Conservation (phyloP, 2,797 vertebrate species). For the Sebastolobus alascanus region DNA sequence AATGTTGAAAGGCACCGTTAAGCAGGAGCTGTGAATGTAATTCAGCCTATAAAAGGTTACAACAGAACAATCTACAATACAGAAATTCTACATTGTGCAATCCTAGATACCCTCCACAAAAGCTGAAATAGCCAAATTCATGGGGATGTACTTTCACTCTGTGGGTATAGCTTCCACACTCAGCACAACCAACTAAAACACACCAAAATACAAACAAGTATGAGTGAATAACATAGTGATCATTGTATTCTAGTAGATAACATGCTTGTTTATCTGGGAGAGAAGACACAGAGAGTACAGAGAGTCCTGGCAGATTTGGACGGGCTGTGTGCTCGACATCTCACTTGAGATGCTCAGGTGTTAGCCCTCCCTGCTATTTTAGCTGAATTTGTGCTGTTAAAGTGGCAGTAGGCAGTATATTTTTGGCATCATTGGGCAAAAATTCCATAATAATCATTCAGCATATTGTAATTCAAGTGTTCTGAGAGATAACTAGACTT, state of each 20-base stretch:
- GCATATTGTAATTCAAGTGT: too few relatives aligned
- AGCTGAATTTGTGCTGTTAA: neutral
- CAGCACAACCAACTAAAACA: neutral
- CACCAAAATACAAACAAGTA: neutral
- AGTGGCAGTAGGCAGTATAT: too few relatives aligned
- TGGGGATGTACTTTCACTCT: neutral
- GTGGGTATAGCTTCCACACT: neutral
- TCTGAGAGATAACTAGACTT: too few relatives aligned
- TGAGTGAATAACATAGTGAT: neutral
- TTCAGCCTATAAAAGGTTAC: neutral
- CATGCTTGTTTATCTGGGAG: neutral
- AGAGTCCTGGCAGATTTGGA: neutral
- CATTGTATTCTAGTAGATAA: neutral
- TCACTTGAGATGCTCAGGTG: neutral
- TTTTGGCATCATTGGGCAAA: too few relatives aligned
- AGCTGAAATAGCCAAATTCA: constrained; percentile 1
- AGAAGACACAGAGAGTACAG: neutral
- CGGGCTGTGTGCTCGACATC: neutral
- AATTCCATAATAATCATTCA: too few relatives aligned
- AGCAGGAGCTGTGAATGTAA: neutral
- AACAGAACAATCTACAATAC: constrained; percentile 7
- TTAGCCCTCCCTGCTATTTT: neutral
- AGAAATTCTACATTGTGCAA: neutral
- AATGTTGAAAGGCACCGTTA: neutral
- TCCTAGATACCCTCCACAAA: neutral